A percentile compares a stretch with the other conserved stretches of the same genome.
These are phyloP conservation scores for Dascillus cervinus DNA, from an alignment of 2,888 invertebrate species.

Conservation along the genomic window DNA sequence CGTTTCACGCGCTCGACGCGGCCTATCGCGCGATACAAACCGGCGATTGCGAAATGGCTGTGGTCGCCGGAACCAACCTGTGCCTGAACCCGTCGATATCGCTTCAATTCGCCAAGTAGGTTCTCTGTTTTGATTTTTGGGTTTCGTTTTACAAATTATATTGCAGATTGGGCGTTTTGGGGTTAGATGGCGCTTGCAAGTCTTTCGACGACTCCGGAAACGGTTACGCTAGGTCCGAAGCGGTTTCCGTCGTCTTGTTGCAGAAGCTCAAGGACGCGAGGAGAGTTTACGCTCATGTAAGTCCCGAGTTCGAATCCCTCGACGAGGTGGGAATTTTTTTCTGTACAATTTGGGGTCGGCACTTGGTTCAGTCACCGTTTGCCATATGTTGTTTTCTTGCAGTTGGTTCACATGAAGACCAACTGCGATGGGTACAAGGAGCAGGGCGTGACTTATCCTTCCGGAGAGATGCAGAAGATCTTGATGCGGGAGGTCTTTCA, in stretches of 20 bases:
- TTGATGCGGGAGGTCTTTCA: conserved; percentile 57
- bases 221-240: conserved; percentile 81
- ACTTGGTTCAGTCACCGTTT: neutral
- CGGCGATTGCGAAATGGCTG: conserved; percentile 80
- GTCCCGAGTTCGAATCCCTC: conserved; percentile 4
- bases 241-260: conserved; percentile 60
- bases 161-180: conserved; percentile 63
- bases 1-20: conserved; percentile 78
- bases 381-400: neutral
- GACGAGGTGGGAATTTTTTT: too few relatives aligned
- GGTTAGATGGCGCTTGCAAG: conserved; percentile 80
- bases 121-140: too few relatives aligned
- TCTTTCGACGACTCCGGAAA: conserved; percentile 80
- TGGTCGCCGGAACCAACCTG: conserved; percentile 82
- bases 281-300: conserved; percentile 46
- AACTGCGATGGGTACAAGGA: conserved; percentile 39
- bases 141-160: too few relatives aligned
- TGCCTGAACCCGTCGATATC: conserved; percentile 83
- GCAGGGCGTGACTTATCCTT: conserved; percentile 38
- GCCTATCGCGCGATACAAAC: conserved; percentile 68
- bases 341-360: too few relatives aligned
- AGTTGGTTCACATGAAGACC: conserved; percentile 32
- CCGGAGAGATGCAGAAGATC: conserved; percentile 49
- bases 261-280: conserved; percentile 54
- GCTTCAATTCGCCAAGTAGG: conserved; percentile 72